A percentile compares a stretch with the other conserved stretches of the same genome.
These are phyloP conservation scores for Babylonia areolata DNA, from an alignment of 1,140 invertebrate species.

Conservation along the genomic window DNA sequence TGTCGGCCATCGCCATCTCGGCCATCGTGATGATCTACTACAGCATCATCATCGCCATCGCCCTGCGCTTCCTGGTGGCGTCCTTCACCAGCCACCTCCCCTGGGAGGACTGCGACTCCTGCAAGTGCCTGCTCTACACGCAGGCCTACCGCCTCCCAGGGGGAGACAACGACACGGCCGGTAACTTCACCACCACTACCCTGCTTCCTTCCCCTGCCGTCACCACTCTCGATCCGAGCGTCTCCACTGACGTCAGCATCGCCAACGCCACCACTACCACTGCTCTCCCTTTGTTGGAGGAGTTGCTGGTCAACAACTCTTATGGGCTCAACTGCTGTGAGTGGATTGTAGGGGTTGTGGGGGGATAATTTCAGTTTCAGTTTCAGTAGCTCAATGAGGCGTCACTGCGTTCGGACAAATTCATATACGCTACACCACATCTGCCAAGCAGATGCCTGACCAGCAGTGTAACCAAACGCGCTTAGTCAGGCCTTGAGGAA, in stretches of 20 bases:
- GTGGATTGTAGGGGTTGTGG: no score
- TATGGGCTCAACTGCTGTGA: constrained; percentile 48
- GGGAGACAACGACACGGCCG: no score
- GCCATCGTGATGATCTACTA: constrained; percentile 76
- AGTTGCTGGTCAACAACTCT: constrained; percentile 35
- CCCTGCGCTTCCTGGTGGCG: constrained; percentile 73
- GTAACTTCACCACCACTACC: no score
- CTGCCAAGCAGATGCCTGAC: no score
- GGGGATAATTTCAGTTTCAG: no score
- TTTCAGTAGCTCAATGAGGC: no score
- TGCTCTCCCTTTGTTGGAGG: neutral
- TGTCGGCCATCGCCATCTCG: constrained; percentile 81
- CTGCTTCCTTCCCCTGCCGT: no score
- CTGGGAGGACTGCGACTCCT: constrained; percentile 76
- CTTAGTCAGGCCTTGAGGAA: no score
- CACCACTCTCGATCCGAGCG: no score
- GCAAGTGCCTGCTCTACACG: constrained; percentile 59
- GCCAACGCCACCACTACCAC: constrained; percentile 26
- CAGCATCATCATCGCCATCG: constrained; percentile 76
- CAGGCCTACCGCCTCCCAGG: neutral
- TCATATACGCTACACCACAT: no score
- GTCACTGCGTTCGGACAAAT: no score
- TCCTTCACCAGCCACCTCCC: constrained; percentile 71
- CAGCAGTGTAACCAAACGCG: no score
- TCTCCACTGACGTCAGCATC: neutral